Evolutionary conservation across 2,888 invertebrate genomes (phyloP).

Genomic region (Caenorhabditis becei): DNA sequence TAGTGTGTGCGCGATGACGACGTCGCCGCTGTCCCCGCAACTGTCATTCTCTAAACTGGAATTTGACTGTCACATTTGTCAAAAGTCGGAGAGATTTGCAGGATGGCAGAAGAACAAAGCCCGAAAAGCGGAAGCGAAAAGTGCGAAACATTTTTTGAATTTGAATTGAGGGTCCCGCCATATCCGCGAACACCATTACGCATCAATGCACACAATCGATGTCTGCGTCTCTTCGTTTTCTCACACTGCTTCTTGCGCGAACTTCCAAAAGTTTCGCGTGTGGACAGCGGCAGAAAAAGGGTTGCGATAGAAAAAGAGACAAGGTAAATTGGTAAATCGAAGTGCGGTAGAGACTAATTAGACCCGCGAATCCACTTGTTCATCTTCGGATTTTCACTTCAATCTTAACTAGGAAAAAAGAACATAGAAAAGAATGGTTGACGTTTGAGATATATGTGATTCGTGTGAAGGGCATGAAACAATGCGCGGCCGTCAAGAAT

Average conservation of each 20-base stretch:
- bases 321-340: conserved; percentile 3
- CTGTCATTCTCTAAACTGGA: conserved; percentile 41
- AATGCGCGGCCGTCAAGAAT: conserved; percentile 45
- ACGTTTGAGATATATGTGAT: conserved; percentile 12
- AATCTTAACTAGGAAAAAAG: not conserved
- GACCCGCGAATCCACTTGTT: conserved; percentile 19
- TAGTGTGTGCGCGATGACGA: conserved; percentile 53
- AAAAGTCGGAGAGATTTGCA: conserved; percentile 31
- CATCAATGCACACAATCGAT: conserved; percentile 4
- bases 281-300: not conserved
- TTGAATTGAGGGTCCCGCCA: not conserved
- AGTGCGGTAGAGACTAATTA: conserved; percentile 31
- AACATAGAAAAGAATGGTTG: conserved; percentile 19
- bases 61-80: conserved; percentile 17
- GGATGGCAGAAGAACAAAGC: conserved; percentile 31
- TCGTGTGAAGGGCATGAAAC: conserved; percentile 57
- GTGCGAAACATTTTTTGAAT: not conserved
- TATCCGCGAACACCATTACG: conserved; percentile 31
- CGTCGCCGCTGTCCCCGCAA: conserved; percentile 22
- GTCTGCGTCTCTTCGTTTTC: not conserved
- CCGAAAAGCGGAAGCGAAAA: conserved; percentile 23
- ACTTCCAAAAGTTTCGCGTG: not conserved
- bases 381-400: not conserved
- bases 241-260: not conserved
- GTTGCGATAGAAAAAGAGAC: not conserved